Evolutionary conservation across 2,113 vertebrate genomes (phyloP), one percentile per base, ranked within the genome.

Genomic region (Glaucomys volans): DNA sequence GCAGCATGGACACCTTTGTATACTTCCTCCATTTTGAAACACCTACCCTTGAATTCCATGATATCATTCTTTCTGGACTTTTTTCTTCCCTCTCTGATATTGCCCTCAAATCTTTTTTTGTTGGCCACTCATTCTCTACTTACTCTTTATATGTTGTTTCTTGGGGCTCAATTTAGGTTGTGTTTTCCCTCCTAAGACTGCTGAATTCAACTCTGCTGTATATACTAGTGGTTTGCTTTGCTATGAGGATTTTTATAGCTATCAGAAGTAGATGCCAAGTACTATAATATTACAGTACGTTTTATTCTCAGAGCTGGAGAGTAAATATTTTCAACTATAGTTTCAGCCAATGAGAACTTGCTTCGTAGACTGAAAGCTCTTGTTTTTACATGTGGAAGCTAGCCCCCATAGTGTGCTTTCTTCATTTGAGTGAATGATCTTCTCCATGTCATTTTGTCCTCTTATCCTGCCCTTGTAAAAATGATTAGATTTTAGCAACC

Each of bases 231-330:
- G 22, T 90, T 94, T 96, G 32, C 37, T 93, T 92, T 91, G 37
- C 37, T 77, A 14, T 47, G 91, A 54, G 40, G 44, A 64, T 54
- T 80, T 94, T 95, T 87, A 71, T 69, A 71, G 50, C 83, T 84
- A 79, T 59, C n/a, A 50, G 42, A 83, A 30, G 20, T 76, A 13
- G 44, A 14, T 83, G 81, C n/a, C n/a, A n/a, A n/a, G n/a, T n/a
- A n/a, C n/a, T n/a, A n/a, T n/a, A 77, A 69, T n/a, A 79, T 64
- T 83, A 42, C 5, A 83, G 22, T 89, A 44, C 1, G n/a, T 69
- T 67, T 92, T 95, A 94, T 96, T 83, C 22, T 81, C n/a, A 62
- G 84, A 42, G 32, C 52, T 83, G 20, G 66, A 94, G 64, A 47
- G 44, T 72, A 90, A 66, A 54, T 59, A 30, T 82, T 24, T 67